Evolutionary conservation across 2,113 vertebrate species (phyloP).

Genomic region (Salvator merianae): DNA sequence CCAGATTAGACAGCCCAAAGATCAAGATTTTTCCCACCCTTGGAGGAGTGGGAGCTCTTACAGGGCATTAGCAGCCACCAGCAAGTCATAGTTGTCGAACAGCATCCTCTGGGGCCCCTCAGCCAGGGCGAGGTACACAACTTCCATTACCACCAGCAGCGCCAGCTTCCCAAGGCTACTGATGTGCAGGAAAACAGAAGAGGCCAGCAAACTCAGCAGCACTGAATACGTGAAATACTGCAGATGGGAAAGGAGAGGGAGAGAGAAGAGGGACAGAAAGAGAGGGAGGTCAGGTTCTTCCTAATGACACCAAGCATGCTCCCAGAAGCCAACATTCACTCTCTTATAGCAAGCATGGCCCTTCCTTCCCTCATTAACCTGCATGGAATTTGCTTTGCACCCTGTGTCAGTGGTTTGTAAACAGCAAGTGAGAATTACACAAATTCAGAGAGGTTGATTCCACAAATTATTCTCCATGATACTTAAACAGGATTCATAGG

Average conservation of each 20-base stretch:
- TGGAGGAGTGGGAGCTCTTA: slow-evolving; percentile 73
- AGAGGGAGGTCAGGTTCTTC: neutral
- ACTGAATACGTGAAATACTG: slow-evolving; percentile 94
- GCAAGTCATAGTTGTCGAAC: slow-evolving; percentile 95
- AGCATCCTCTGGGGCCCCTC: slow-evolving; percentile 89
- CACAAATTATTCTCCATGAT: neutral
- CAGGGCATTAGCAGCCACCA: slow-evolving; percentile 91
- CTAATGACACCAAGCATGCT: neutral
- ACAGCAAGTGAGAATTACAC: neutral
- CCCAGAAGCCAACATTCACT: neutral
- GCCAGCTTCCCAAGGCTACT: slow-evolving; percentile 94
- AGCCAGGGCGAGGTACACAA: slow-evolving; percentile 88
- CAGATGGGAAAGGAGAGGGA: neutral
- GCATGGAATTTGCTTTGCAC: neutral
- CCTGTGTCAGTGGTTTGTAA: neutral
- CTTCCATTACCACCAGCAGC: slow-evolving; percentile 89
- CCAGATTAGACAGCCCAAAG: neutral
- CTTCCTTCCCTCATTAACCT: neutral
- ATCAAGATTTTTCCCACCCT: neutral
- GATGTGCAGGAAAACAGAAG: slow-evolving; percentile 97
- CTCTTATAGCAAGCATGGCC: neutral
- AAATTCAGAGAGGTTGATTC: neutral
- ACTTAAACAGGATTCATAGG: neutral
- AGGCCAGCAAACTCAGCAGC: slow-evolving; percentile 93
- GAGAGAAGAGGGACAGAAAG: neutral